Evolutionary conservation across 2,797 vertebrate species (phyloP).

Genomic region (Podarcis lilfordi): DNA sequence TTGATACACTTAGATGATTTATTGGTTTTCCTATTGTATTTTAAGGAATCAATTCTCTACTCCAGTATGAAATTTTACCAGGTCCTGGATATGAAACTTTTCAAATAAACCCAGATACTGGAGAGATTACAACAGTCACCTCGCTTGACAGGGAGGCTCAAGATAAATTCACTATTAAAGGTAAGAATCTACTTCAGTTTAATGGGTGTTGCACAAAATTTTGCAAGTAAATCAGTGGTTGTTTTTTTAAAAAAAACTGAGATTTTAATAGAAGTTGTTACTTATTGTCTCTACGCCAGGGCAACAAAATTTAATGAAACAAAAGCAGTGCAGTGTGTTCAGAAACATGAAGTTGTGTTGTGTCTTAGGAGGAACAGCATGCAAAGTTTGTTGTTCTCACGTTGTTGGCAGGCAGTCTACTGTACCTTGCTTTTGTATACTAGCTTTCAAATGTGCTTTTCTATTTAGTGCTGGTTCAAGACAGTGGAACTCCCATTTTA

Average conservation of each 20-base stretch:
- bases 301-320: not conserved
- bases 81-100: slow-evolving; percentile 85
- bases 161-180: slow-evolving; percentile 84
- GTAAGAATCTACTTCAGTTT: slow-evolving; percentile 69
- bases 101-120: slow-evolving; percentile 83
- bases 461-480: slow-evolving; percentile 85
- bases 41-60: slow-evolving; percentile 78
- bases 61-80: slow-evolving; percentile 83
- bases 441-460: slow-evolving; percentile 43
- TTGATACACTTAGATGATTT: slow-evolving; percentile 12
- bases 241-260: not conserved
- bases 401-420: not conserved
- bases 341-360: not conserved
- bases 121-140: slow-evolving; percentile 82
- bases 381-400: slow-evolving; percentile 14
- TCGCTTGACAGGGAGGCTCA: slow-evolving; percentile 88
- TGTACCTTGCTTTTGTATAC: not conserved
- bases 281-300: not conserved
- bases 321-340: not conserved
- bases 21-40: slow-evolving; percentile 50
- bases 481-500: slow-evolving; percentile 79
- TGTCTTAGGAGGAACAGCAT: slow-evolving; percentile 5
- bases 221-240: not conserved
- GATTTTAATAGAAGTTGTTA: not conserved
- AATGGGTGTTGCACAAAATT: not conserved